These are phyloP conservation scores for Triplophysa rosa DNA, from an alignment of 2,113 vertebrate species.

Conservation along the genomic window DNA sequence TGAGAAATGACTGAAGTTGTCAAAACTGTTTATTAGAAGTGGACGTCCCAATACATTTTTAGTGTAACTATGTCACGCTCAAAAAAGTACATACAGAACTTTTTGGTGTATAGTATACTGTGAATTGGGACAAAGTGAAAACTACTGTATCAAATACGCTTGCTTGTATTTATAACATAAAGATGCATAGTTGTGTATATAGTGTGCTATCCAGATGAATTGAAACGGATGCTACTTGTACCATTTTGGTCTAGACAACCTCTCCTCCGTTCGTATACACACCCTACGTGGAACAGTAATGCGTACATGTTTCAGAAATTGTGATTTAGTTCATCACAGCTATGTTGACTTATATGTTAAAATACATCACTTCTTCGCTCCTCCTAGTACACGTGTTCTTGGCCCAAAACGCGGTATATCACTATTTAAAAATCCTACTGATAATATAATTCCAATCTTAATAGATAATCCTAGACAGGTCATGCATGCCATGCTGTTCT, in stretches of 20 bases:
- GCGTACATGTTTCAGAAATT: no score
- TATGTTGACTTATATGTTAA: background rate
- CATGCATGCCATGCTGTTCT: constrained; percentile 62
- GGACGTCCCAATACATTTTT: no score
- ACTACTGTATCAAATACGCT: background rate
- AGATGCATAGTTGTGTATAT: constrained; percentile 13
- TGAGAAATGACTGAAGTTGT: no score
- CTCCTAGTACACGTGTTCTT: background rate
- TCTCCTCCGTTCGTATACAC: background rate
- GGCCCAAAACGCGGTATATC: background rate
- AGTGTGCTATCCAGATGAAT: background rate
- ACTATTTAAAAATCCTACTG: background rate
- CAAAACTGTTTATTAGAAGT: no score
- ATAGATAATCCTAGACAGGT: constrained; percentile 43
- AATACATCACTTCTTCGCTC: background rate
- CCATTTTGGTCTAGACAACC: background rate
- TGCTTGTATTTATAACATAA: background rate
- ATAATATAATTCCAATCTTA: constrained; percentile 2
- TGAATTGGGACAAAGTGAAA: background rate
- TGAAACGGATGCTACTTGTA: constrained; percentile 13
- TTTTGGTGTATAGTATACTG: no score
- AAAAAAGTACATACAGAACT: no score
- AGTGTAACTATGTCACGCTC: no score
- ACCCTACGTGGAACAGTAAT: background rate
- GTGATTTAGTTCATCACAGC: background rate